Base-by-base conservation (phyloP, 2,888 invertebrate genomes). In the Osedax fenrisi region DNA sequence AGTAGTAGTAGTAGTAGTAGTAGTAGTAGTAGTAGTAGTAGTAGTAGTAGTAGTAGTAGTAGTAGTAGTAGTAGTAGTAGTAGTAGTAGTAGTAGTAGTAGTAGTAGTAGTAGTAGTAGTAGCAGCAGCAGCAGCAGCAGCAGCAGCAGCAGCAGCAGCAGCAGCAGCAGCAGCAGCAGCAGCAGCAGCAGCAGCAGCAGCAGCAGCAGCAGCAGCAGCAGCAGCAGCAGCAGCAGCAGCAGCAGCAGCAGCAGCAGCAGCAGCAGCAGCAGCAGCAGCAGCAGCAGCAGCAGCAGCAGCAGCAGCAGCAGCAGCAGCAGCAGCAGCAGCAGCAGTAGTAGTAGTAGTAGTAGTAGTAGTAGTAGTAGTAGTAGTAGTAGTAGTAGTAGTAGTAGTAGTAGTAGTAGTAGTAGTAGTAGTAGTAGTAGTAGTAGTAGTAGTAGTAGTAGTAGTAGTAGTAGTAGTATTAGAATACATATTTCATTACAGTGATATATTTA, bases 261-360 rank as follows among this genome's bases (percentile, higher is more conserved):
- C 27, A 26, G 67, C 17, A 1, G 26, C 26, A 69, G 67, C 27
- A 56, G 68, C 26, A 27, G 26, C 23, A 25, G 26, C 27, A 26
- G 73, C 13, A 73, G 68, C 23, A 27, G 26, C 25, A 75, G 74
- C 59, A 61, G 75, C 1, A 75, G 41, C 59, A 74, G 71, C 59
- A 74, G 61, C 21, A 75, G 71, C 59, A 75, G 56, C 21, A 70
- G 75, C 62, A 62, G 75, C 27, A 75, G 26, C 70, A 24, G 27
- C 75, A 69, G 68, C 74, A 69, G 73, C 26, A 73, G 69, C 64
- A 71, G 75, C 26, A 76, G 75, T 75, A 76, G 75, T 76, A 72
- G 72, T 76, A 61, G 76, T 72, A 71, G 76, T 76, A 76, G 72
- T 76, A 76, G 72, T 59, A 76, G 74, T 72, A 72, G 76, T 75